Conservation (phyloP, 1,140 invertebrate genomes). For the Euborellia annulipes region DNA sequence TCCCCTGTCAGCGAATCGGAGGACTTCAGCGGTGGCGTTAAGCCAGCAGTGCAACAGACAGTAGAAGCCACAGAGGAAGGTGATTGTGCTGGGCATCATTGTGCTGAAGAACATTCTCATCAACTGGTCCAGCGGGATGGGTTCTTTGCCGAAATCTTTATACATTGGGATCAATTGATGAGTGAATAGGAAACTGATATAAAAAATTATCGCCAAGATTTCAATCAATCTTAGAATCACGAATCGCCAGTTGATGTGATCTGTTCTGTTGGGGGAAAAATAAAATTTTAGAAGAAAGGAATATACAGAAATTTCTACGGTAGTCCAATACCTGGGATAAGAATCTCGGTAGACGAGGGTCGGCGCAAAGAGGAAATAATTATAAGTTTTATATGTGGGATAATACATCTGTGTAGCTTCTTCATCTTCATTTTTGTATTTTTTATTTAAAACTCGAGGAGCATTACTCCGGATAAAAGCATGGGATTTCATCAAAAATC, state of each 20-base stretch:
- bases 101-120: conserved; percentile 50
- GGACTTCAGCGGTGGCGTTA: conserved; percentile 75
- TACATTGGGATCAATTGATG: conserved; percentile 55
- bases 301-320: too few relatives aligned
- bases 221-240: conserved; percentile 55
- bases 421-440: too few relatives aligned
- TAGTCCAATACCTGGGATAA: too few relatives aligned
- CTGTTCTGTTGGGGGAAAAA: too few relatives aligned
- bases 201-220: conserved; percentile 58
- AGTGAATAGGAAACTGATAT: conserved; percentile 61
- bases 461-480: too few relatives aligned
- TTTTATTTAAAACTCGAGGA: too few relatives aligned
- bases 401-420: too few relatives aligned
- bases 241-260: conserved; percentile 52
- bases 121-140: conserved; percentile 31
- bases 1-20: conserved; percentile 68
- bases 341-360: too few relatives aligned
- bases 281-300: too few relatives aligned
- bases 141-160: conserved; percentile 45
- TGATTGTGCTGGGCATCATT: conserved; percentile 57
- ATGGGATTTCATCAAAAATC: too few relatives aligned
- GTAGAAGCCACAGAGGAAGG: conserved; percentile 66
- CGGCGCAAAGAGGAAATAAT: too few relatives aligned
- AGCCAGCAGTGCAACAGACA: conserved; percentile 74
- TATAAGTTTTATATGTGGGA: too few relatives aligned